phyloP scores from a whole-genome alignment of 1,140 invertebrate species.

The Sminthurinus signatus region DNA sequence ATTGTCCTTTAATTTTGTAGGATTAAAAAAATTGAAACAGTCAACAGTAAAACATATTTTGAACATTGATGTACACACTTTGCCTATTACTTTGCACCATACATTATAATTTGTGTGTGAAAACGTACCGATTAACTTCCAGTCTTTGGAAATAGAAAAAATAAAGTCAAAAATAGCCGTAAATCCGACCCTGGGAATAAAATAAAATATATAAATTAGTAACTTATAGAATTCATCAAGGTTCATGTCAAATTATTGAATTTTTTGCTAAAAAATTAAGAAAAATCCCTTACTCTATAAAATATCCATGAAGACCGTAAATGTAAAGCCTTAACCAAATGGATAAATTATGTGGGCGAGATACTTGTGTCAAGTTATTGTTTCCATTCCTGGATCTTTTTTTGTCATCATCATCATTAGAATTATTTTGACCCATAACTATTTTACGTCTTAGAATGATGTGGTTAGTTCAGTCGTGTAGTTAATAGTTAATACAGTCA shows the following conservation, averaged over 20 bases:
- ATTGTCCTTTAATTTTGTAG: conserved; percentile 42
- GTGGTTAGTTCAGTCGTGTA: too few relatives aligned
- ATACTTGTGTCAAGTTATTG: conserved; percentile 2
- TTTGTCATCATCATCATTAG: too few relatives aligned
- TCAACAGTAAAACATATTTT: not conserved
- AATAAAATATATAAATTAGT: too few relatives aligned
- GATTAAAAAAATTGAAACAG: not conserved
- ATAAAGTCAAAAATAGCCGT: conserved; percentile 53
- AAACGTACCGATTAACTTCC: conserved; percentile 48
- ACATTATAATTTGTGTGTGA: not conserved
- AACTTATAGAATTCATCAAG: too few relatives aligned
- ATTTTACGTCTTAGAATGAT: too few relatives aligned
- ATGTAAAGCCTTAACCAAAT: conserved; percentile 48
- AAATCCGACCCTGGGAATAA: conserved; percentile 52
- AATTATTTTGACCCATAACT: too few relatives aligned
- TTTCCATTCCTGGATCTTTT: not conserved
- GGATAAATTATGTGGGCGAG: conserved; percentile 20
- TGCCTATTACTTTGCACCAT: not conserved
- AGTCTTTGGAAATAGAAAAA: conserved; percentile 48
- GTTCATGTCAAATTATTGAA: too few relatives aligned
- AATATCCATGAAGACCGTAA: conserved; percentile 53
- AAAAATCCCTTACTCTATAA: too few relatives aligned
- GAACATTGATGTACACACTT: not conserved
- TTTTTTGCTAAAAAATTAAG: too few relatives aligned
- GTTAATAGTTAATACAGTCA: too few relatives aligned